Evolutionary conservation across 2,113 vertebrate species (phyloP).

Genomic region (Daboia siamensis): DNA sequence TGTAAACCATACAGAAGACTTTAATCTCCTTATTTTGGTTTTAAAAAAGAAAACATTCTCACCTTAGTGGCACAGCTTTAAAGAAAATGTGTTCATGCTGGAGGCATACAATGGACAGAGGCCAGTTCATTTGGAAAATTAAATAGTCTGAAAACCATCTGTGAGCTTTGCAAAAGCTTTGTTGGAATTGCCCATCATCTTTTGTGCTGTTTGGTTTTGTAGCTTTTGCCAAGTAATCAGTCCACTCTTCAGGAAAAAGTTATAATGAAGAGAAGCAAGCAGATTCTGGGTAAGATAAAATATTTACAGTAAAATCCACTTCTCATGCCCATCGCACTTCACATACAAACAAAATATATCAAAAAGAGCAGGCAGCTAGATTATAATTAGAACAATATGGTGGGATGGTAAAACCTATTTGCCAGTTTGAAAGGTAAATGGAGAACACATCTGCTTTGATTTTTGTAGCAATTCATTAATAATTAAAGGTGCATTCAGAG

Average conservation of each 20-base stretch:
- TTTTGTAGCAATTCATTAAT: constrained; percentile 59
- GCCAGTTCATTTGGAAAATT: constrained; percentile 12
- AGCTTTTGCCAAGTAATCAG: constrained; percentile 11
- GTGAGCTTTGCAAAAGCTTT: not conserved
- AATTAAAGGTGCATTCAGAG: constrained; percentile 57
- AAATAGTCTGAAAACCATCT: constrained; percentile 7
- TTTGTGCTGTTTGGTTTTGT: not conserved
- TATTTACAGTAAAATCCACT: not conserved
- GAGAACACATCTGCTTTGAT: constrained; percentile 67
- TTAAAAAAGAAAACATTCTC: not conserved
- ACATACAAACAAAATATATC: constrained; percentile 39
- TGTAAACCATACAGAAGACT: not conserved
- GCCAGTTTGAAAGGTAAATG: constrained; percentile 58
- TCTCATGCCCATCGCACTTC: not conserved
- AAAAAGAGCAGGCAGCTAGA: constrained; percentile 55
- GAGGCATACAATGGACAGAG: not conserved
- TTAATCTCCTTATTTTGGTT: constrained; percentile 2
- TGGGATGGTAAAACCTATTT: constrained; percentile 57
- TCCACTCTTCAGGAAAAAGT: not conserved
- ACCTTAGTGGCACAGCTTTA: not conserved
- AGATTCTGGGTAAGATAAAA: not conserved
- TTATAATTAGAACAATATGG: constrained; percentile 73
- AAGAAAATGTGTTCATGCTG: not conserved
- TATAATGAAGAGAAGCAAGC: constrained; percentile 12
- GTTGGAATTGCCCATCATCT: not conserved